Evolutionary conservation across 64 coral and sea anemone species (phyloP).

Genomic region (Acropora tenuis): DNA sequence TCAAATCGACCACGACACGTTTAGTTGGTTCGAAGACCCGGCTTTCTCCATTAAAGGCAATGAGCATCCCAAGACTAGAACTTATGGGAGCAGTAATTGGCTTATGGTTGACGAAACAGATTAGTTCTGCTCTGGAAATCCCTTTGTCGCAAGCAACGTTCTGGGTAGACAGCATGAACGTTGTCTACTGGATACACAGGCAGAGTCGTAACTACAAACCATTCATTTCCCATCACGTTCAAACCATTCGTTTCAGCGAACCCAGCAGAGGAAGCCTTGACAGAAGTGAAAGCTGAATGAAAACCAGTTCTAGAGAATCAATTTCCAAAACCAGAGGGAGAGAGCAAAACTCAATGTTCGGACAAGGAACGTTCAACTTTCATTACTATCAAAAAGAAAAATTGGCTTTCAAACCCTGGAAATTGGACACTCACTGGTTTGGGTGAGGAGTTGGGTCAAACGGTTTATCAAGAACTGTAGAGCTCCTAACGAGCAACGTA

Average conservation of each 20-base stretch:
- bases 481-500: neutral
- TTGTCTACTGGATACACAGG: constrained; percentile 55
- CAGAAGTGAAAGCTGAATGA: constrained; percentile 1
- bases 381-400: neutral
- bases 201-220: constrained; percentile 61
- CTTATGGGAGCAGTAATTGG: constrained; percentile 70
- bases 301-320: neutral
- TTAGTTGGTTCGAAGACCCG: constrained; percentile 51
- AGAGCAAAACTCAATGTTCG: neutral
- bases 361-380: neutral
- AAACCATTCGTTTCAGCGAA: neutral
- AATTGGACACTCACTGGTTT: constrained; percentile 57
- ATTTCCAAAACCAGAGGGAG: neutral
- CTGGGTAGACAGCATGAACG: constrained; percentile 59
- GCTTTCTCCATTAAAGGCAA: constrained; percentile 48
- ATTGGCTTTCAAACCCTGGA: constrained; percentile 45
- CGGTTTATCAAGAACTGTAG: constrained; percentile 60
- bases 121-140: constrained; percentile 7
- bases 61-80: constrained; percentile 65
- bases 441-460: constrained; percentile 64
- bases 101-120: constrained; percentile 30
- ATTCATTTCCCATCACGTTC: constrained; percentile 55
- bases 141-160: constrained; percentile 31
- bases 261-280: neutral
- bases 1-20: neutral